Evolutionary conservation across 2,888 invertebrate genomes (phyloP), one percentile per base, ranked within the genome.

Genomic region (Erannis defoliaria): DNA sequence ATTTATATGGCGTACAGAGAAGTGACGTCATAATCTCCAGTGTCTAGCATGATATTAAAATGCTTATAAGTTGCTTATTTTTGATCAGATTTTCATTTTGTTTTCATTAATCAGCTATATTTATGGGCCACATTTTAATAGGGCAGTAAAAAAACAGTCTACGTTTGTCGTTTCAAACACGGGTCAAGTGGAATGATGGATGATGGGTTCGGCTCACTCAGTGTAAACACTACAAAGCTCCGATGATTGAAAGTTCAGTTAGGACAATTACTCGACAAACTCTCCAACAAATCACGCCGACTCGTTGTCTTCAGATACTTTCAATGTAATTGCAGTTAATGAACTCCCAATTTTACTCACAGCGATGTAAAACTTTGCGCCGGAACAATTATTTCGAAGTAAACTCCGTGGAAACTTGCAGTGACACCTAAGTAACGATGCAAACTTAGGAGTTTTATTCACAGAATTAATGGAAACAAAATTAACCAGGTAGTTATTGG

Each of bases 201-300:
- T n/a, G n/a, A n/a, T n/a, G n/a, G n/a, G n/a, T n/a, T n/a, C n/a
- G n/a, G n/a, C n/a, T n/a, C n/a, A n/a, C n/a, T n/a, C n/a, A n/a
- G n/a, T n/a, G n/a, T n/a, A n/a, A 4, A 26, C 1, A 26, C 4
- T 26, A 8, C 5, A 26, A 26, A 26, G 26, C 26, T 2, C 4
- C 9, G 9, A 38, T 19, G 8, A 2, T 1, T 19, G 1, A 6
- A 21, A 12, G 5, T n/a, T n/a, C 21, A n/a, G 18, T 10, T 12
- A n/a, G 62, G 56, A 50, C 48, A 62, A 74, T 72, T 66, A 74
- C 68, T 64, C 62, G 54, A 61, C 68, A 48, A 66, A 67, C 68
- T 65, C 57, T 29, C 14, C 31, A 51, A 62, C 66, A 62, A 58
- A 53, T 63, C 54, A 35, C 50, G 29, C 35, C 14, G 38, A 1